A percentile compares a stretch with the other conserved stretches of the same genome.
Conservation (phyloP, 2,888 invertebrate species). For the Luffia ferchaultella region DNA sequence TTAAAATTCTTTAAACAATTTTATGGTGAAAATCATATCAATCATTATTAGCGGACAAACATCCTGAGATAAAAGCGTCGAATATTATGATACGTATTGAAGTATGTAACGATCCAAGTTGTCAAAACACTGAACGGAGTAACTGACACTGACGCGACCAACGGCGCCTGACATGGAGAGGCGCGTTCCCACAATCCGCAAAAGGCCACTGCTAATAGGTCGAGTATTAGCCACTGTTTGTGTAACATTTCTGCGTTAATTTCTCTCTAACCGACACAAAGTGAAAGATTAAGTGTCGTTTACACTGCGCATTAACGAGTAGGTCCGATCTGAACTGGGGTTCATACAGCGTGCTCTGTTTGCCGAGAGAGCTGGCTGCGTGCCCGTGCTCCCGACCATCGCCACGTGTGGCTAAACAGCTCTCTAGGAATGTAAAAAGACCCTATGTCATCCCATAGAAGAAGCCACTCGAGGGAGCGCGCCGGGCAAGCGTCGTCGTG, state of each 20-base stretch:
- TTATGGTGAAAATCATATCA: too few relatives aligned
- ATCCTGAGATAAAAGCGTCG: too few relatives aligned
- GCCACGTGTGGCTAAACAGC: background rate
- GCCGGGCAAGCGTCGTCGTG: background rate
- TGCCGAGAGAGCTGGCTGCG: slow-evolving; percentile 19
- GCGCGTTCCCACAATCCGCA: slow-evolving; percentile 30
- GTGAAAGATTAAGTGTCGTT: slow-evolving; percentile 55
- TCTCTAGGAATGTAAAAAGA: background rate
- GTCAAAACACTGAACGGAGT: too few relatives aligned
- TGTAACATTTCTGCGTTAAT: slow-evolving; percentile 47
- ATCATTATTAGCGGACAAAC: too few relatives aligned
- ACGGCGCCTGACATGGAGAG: slow-evolving; percentile 7
- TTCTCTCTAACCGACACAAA: slow-evolving; percentile 49
- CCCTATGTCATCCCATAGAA: background rate
- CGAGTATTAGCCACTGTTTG: slow-evolving; percentile 34
- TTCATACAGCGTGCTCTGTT: slow-evolving; percentile 49
- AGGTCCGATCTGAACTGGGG: slow-evolving; percentile 44
- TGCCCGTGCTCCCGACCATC: background rate
- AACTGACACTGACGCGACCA: background rate
- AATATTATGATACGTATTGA: too few relatives aligned
- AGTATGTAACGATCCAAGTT: too few relatives aligned
- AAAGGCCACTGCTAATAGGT: slow-evolving; percentile 32
- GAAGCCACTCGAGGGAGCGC: background rate
- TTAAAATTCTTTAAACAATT: too few relatives aligned
- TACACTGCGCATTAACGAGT: slow-evolving; percentile 41